Base-by-base conservation (phyloP, 2,888 invertebrate species). In the Panzeria rudis region DNA sequence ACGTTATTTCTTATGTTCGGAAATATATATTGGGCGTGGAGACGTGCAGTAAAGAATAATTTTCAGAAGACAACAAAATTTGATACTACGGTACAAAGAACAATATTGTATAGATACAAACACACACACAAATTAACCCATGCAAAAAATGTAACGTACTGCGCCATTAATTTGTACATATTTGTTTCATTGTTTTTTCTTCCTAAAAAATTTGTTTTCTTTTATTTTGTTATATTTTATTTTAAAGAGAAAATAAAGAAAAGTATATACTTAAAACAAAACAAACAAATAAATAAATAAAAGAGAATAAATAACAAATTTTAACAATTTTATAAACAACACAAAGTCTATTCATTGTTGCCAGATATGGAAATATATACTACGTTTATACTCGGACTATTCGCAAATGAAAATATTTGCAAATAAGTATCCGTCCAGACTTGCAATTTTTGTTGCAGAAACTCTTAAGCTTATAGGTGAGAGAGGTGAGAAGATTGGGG, bases 151-250 rank as follows among this genome's bases (percentile, higher is more conserved):
- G 54, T 77, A 77, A 72, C 71, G 56, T 71, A 83, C 56, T 77
- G 77, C 81, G 77, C 76, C 76, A 76, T 76, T 82, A 71, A 71
- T 68, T 66, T 52, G 23, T 56, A 32, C 3, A 20, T n/a, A 41
- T n/a, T 0, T 25, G 0, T 38, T n/a, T 61, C 38, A 23, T 72
- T 72, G 56, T 44, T 20, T 62, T 62, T 52, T 5, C 5, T 44
- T 68, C 61, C 15, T 29, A 38, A 13, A 32, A 52, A 17, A 6
- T 23, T 52, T n/a, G n/a, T 47, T n/a, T n/a, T n/a, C 7, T 6
- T 13, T 41, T 13, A 9, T 41, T 41, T 41, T 41, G 38, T 47
- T 9, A 17, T 17, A 47, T 47, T 44, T 2, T 5, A 47, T 47
- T 47, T 32, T 54, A 59, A 35, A 35, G 17, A 29, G 13, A 23